Evolutionary conservation across 2,113 vertebrate genomes (phyloP).

Genomic region (Cervus canadensis): DNA sequence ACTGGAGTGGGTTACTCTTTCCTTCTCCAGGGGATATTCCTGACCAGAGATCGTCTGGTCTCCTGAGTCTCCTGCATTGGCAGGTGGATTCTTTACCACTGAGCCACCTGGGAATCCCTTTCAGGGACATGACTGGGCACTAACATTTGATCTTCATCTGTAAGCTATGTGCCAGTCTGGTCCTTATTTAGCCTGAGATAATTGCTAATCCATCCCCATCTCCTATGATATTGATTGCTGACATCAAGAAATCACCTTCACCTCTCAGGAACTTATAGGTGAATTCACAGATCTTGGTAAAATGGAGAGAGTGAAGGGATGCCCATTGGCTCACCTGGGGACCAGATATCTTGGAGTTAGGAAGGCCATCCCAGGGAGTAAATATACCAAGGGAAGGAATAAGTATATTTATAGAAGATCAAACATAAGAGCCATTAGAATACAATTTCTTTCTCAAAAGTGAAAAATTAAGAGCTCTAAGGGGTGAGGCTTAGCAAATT

Average conservation of each 20-base stretch:
- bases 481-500: background rate
- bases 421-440: background rate
- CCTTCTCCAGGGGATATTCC: background rate
- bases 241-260: background rate
- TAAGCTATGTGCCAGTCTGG: background rate
- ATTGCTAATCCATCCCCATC: background rate
- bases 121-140: background rate
- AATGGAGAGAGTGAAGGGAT: background rate
- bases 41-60: background rate
- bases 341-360: background rate
- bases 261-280: background rate
- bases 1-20: background rate
- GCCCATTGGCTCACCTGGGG: background rate
- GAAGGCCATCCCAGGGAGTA: background rate
- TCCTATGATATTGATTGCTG: background rate
- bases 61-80: background rate
- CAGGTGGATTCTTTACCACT: background rate
- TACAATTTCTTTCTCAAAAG: background rate
- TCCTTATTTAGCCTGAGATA: background rate
- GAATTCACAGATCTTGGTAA: background rate
- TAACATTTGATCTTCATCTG: background rate
- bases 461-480: background rate
- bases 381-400: background rate
- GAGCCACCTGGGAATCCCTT: background rate
- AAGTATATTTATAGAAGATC: background rate